These are phyloP conservation scores for Lasaia peninsularis DNA, from an alignment of 1,140 invertebrate genomes.

Conservation along the genomic window DNA sequence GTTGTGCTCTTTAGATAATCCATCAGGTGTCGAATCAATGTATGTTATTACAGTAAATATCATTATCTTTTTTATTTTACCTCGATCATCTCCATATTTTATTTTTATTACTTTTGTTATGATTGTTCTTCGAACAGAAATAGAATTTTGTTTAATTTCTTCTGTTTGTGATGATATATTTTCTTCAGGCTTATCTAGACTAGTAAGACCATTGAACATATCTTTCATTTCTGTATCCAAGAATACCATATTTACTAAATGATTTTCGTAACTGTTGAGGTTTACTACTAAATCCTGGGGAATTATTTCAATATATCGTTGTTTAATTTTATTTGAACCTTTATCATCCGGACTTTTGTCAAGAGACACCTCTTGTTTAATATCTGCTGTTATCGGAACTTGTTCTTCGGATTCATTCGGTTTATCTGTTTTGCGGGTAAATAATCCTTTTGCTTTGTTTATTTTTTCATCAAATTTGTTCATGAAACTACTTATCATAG, in stretches of 20 bases:
- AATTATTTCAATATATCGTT: constrained; percentile 5
- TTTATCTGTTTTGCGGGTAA: constrained; percentile 39
- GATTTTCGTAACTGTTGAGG: constrained; percentile 15
- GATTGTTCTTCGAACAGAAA: constrained; percentile 28
- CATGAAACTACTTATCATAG: constrained; percentile 42
- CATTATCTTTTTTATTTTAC: constrained; percentile 49
- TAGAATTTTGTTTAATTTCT: constrained; percentile 28
- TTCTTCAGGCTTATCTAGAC: constrained; percentile 33
- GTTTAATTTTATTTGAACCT: constrained; percentile 6
- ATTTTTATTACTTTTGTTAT: constrained; percentile 37
- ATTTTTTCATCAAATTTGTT: constrained; percentile 51
- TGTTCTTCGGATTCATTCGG: constrained; percentile 20
- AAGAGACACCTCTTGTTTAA: not conserved
- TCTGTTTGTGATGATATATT: constrained; percentile 29
- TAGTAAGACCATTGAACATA: constrained; percentile 24
- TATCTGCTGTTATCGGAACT: not conserved
- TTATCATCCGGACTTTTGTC: not conserved
- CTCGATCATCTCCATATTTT: constrained; percentile 32
- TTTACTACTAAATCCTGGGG: constrained; percentile 9
- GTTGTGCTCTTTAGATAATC: constrained; percentile 27
- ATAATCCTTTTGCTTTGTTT: constrained; percentile 41
- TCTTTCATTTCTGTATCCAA: constrained; percentile 28
- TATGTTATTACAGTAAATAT: constrained; percentile 51
- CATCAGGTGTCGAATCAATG: constrained; percentile 54
- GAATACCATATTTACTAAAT: constrained; percentile 22